A percentile compares a stretch with the other conserved stretches of the same genome.
phyloP scores from a whole-genome alignment of 2,888 invertebrate genomes.

The Lithophane ornitopus region DNA sequence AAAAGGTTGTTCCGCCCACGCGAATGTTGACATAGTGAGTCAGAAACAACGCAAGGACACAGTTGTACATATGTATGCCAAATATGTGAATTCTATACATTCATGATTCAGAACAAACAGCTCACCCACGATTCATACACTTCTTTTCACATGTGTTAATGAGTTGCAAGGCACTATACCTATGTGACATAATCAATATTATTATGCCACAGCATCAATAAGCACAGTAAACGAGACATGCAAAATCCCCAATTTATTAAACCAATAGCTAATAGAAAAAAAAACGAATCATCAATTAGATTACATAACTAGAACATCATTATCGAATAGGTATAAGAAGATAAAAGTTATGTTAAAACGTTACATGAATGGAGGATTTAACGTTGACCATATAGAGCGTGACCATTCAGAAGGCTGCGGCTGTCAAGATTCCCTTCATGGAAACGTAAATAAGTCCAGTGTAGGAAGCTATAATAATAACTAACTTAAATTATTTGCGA shows the following conservation, averaged over 20 bases:
- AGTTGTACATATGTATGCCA: constrained; percentile 73
- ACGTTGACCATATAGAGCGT: constrained; percentile 71
- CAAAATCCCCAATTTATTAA: neutral
- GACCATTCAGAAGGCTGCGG: constrained; percentile 71
- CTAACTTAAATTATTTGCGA: constrained; percentile 25
- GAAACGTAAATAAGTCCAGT: constrained; percentile 61
- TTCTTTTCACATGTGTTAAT: constrained; percentile 59
- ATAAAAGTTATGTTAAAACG: constrained; percentile 21
- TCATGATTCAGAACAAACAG: constrained; percentile 72
- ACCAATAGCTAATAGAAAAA: neutral
- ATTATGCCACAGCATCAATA: constrained; percentile 14
- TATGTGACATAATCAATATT: constrained; percentile 16
- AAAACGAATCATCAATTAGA: neutral
- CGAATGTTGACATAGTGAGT: constrained; percentile 87
- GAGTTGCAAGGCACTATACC: constrained; percentile 58
- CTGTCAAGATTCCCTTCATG: constrained; percentile 71
- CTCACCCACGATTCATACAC: constrained; percentile 76
- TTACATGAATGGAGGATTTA: constrained; percentile 51
- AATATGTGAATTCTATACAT: constrained; percentile 80
- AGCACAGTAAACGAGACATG: neutral
- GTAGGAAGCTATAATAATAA: constrained; percentile 43
- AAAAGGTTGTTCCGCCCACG: constrained; percentile 86
- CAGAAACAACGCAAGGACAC: constrained; percentile 87
- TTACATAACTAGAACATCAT: constrained; percentile 4
- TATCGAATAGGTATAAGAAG: neutral